Evolutionary conservation across 2,797 vertebrate genomes (phyloP).

Genomic region (Leuciscus waleckii): DNA sequence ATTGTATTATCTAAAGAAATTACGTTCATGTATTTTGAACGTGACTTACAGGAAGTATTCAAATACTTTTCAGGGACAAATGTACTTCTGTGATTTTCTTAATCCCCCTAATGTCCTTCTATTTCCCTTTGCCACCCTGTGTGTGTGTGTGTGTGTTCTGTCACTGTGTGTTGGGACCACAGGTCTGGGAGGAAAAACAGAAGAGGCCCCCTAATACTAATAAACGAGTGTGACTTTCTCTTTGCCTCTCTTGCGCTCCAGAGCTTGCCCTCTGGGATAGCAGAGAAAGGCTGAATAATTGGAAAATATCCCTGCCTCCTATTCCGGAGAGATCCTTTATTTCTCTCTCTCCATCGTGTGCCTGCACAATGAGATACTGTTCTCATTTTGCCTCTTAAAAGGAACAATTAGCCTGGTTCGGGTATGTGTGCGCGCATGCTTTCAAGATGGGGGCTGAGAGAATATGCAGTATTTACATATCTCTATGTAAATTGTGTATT

Average conservation of each 20-base stretch:
- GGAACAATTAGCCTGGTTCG: constrained; percentile 61
- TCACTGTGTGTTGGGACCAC: constrained; percentile 9
- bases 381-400: constrained; percentile 61
- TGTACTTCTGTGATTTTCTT: background rate
- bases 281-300: constrained; percentile 72
- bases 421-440: constrained; percentile 23
- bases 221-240: constrained; percentile 72
- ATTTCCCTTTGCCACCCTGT: constrained; percentile 13
- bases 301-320: constrained; percentile 76
- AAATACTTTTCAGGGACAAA: background rate
- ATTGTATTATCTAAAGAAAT: background rate
- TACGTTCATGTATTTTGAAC: background rate
- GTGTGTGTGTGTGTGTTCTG: constrained; percentile 52
- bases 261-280: constrained; percentile 69
- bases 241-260: constrained; percentile 61
- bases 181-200: constrained; percentile 51
- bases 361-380: constrained; percentile 62
- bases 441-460: constrained; percentile 29
- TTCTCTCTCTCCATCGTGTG: constrained; percentile 22
- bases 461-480: constrained; percentile 47
- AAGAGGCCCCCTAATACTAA: constrained; percentile 71
- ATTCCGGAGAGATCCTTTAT: constrained; percentile 62
- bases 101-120: background rate
- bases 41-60: background rate
- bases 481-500: constrained; percentile 49